Evolutionary conservation across 1,140 invertebrate genomes (phyloP), one percentile per base, ranked within the genome.

Genomic region (Cylas formicarius): DNA sequence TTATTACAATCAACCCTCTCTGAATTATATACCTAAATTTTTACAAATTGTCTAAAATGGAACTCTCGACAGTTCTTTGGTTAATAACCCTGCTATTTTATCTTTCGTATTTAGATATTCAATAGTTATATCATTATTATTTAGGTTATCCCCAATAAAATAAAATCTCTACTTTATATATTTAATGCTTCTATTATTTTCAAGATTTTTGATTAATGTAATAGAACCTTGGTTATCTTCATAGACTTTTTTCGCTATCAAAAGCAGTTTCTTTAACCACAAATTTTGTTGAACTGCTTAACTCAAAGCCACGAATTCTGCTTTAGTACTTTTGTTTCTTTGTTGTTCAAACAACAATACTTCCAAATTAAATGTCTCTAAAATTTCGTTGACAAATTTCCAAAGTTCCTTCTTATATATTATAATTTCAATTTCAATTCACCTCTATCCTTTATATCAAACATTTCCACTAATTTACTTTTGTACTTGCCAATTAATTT

Each of bases 311-410:
- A 57, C 39, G 26, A 56, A 57, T 26, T 58, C 59, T 77, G 81
- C 62, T 81, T 83, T 53, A 73, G 52, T 52, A 38, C 16, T 32
- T 34, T 39, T 53, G 51, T 36, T 52, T 56, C 22, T 41, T 47
- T 6, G 37, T 52, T 31, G 33, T 19, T 46, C 52, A 56, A 29
- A 18, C 18, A n/a, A 58, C 37, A 9, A 50, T 51, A 29, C 47
- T 51, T 18, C 46, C 52, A 39, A 52, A 53, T 13, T 65, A 16
- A 38, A 52, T 55, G 24, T 9, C 17, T 39, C 31, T 39, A 34
- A 41, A 47, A n/a, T 27, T 47, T 29, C 16, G n/a, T 35, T 50
- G 48, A 34, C 14, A 28, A n/a, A 50, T 35, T 17, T 41, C 47
- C 31, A 50, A 42, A 17, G 42, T 35, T 26, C 43, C 48, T 14